Conservation (phyloP, 2,113 vertebrate genomes). For the Muntiacus reevesi region DNA sequence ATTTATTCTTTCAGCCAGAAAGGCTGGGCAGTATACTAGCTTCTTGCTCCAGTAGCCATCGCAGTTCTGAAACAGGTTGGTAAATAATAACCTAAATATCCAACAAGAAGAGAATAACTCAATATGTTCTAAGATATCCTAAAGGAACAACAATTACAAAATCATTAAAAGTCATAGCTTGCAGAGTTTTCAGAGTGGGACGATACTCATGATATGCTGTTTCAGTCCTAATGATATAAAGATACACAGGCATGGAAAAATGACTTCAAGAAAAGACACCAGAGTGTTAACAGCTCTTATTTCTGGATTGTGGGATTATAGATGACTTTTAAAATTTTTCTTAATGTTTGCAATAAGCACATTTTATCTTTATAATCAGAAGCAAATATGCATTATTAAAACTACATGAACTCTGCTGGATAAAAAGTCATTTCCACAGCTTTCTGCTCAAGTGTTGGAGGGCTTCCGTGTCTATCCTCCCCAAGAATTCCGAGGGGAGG, state of each 20-base stretch:
- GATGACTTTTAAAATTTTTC: slow-evolving; percentile 1
- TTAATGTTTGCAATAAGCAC: slow-evolving; percentile 40
- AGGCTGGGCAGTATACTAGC: background rate
- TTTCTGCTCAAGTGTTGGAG: background rate
- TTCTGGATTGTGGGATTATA: slow-evolving; percentile 16
- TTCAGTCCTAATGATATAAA: background rate
- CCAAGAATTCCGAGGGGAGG: background rate
- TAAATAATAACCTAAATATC: background rate
- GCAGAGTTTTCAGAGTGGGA: background rate
- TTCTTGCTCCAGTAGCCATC: background rate
- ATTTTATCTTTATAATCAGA: slow-evolving; percentile 46
- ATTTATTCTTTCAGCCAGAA: background rate
- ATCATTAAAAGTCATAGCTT: slow-evolving; percentile 1
- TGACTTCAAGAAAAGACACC: background rate
- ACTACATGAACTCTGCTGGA: slow-evolving; percentile 2
- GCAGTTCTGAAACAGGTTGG: background rate
- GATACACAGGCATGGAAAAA: background rate
- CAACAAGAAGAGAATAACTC: background rate
- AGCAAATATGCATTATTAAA: slow-evolving; percentile 55
- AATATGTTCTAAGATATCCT: background rate
- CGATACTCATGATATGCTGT: background rate
- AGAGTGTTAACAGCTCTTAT: background rate
- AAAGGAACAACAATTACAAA: background rate
- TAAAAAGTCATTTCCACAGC: background rate
- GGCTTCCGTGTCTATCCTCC: background rate